A percentile compares a stretch with the other conserved stretches of the same genome.
phyloP scores from a whole-genome alignment of 1,140 invertebrate genomes.

The Ceratosolen solmsi region DNA sequence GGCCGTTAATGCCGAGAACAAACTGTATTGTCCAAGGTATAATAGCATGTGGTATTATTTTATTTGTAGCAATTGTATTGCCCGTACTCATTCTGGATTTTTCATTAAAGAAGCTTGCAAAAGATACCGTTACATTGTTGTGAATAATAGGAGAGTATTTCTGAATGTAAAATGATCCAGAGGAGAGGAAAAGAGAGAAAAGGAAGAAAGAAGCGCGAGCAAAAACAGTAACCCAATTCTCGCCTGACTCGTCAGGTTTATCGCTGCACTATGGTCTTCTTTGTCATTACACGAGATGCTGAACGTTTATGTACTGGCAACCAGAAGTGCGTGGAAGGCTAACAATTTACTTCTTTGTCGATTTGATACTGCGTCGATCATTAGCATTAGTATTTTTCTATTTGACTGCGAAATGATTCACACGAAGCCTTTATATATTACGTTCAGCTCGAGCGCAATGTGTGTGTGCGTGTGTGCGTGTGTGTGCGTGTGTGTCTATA shows the following conservation, averaged over 20 bases:
- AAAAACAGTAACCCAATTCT: slow-evolving; percentile 44
- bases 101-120: neutral
- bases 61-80: neutral
- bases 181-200: neutral
- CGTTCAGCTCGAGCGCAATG: neutral
- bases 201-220: slow-evolving; percentile 7
- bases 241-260: slow-evolving; percentile 44
- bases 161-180: slow-evolving; percentile 32
- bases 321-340: neutral
- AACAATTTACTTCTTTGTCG: neutral
- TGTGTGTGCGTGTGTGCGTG: too few relatives aligned
- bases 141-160: slow-evolving; percentile 26
- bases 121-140: slow-evolving; percentile 18
- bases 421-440: neutral
- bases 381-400: slow-evolving; percentile 5
- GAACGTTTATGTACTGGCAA: neutral
- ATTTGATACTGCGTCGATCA: neutral
- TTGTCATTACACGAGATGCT: slow-evolving; percentile 22
- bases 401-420: neutral
- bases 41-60: slow-evolving; percentile 19
- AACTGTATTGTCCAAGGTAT: slow-evolving; percentile 13
- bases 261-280: slow-evolving; percentile 35
- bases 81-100: neutral
- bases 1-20: neutral
- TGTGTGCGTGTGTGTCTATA: too few relatives aligned